A percentile compares a stretch with the other conserved stretches of the same genome.
Conservation (phyloP, 2,113 vertebrate species). For the Eulemur macaco region DNA sequence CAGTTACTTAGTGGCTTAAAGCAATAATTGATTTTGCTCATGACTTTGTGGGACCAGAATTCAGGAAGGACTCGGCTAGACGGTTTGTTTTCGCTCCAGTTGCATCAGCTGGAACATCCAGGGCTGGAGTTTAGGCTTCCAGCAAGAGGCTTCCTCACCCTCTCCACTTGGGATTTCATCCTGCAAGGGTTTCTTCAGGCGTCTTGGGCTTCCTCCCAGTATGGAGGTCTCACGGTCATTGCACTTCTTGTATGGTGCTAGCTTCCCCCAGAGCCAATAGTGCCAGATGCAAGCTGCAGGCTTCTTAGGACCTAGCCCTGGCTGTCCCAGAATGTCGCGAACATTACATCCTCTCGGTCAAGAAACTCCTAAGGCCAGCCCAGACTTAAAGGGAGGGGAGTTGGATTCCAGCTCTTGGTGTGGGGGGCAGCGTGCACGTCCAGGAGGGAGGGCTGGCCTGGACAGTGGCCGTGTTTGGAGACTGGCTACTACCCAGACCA, state of each 20-base stretch:
- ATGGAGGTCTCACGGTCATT: neutral
- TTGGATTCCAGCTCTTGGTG: too few species aligned
- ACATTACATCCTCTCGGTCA: neutral
- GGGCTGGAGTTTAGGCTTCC: neutral
- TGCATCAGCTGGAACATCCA: neutral
- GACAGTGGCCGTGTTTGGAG: neutral
- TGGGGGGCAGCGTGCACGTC: accelerated
- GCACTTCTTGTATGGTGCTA: neutral
- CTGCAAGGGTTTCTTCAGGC: too few species aligned
- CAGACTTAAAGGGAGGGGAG: neutral
- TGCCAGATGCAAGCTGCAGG: too few species aligned
- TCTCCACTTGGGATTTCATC: neutral
- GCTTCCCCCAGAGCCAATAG: neutral
- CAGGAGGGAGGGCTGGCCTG: neutral
- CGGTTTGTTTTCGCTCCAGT: neutral
- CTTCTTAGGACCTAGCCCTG: neutral
- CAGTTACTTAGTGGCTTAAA: neutral
- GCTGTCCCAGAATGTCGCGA: neutral
- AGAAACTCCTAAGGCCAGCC: neutral
- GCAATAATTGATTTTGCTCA: neutral
- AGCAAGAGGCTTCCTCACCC: accelerated
- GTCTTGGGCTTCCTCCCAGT: neutral
- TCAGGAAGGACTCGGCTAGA: neutral
- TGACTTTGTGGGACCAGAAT: neutral
- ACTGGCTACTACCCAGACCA: neutral